Percentiles rank a stretch among this genome's conserved stretches.
Conservation (phyloP, 2,113 vertebrate species). For the Lasiurus borealis region DNA sequence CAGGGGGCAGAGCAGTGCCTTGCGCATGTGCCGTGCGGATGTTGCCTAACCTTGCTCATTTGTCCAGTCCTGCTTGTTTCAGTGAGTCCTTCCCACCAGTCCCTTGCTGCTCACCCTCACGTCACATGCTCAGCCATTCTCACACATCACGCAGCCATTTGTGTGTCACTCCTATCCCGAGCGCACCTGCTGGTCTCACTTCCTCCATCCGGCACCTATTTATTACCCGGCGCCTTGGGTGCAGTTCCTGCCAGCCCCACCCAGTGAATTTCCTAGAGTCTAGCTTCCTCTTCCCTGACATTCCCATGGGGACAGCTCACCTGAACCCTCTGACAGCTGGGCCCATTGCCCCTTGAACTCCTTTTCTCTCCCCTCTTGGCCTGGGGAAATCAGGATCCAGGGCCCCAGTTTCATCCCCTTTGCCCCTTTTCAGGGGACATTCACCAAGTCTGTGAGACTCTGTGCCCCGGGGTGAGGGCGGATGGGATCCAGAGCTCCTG, state of each 20-base stretch:
- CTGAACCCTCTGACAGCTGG: too few species aligned
- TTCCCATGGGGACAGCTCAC: not conserved
- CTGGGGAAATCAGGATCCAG: not conserved
- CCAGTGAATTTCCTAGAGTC: not conserved
- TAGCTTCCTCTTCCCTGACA: not conserved
- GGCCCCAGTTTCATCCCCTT: not conserved
- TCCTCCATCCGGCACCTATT: not conserved
- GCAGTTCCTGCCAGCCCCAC: not conserved
- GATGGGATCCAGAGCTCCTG: not conserved
- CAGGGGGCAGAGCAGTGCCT: not conserved
- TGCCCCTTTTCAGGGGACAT: not conserved
- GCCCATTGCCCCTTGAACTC: not conserved
- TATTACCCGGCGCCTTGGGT: accelerated
- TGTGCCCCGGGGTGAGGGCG: not conserved
- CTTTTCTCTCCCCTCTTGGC: not conserved
- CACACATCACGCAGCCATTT: accelerated
- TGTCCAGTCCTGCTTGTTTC: not conserved
- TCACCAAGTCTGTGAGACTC: not conserved
- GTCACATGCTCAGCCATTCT: accelerated
- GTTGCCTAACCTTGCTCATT: not conserved
- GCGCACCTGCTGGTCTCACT: not conserved
- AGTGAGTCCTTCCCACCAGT: too few species aligned
- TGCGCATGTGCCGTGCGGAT: accelerated
- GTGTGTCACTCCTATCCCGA: not conserved
- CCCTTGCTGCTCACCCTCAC: not conserved